These are phyloP conservation scores for Mycalesis mineus DNA, from an alignment of 2,888 invertebrate species.

Conservation along the genomic window DNA sequence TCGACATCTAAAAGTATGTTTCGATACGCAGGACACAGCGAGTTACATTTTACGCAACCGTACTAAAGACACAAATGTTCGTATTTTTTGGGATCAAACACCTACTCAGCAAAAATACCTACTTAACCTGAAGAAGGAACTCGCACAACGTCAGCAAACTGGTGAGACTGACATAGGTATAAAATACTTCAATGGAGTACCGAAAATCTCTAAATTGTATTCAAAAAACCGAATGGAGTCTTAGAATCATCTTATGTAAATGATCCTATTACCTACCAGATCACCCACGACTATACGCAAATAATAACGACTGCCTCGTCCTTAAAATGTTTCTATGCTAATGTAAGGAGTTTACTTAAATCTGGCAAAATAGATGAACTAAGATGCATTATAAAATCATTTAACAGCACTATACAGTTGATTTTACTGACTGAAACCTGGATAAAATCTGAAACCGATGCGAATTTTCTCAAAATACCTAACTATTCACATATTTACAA, in stretches of 20 bases:
- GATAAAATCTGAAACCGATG: constrained; percentile 26
- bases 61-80: too few relatives aligned
- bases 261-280: constrained; percentile 19
- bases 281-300: constrained; percentile 14
- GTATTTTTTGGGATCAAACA: too few relatives aligned
- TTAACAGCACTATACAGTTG: constrained; percentile 17
- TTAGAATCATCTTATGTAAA: constrained; percentile 14
- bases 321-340: constrained; percentile 12
- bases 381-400: not conserved
- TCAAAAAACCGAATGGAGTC: constrained; percentile 11
- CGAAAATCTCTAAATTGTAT: constrained; percentile 19
- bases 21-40: too few relatives aligned
- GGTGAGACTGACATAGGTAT: constrained; percentile 25
- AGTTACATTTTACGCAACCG: too few relatives aligned
- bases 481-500: constrained; percentile 31
- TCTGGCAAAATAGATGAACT: constrained; percentile 11
- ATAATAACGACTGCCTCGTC: constrained; percentile 17
- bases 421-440: constrained; percentile 30
- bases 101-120: too few relatives aligned
- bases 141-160: not conserved
- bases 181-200: constrained; percentile 28
- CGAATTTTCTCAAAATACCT: not conserved
- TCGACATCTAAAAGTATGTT: too few relatives aligned
- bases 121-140: too few relatives aligned
- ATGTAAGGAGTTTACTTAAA: constrained; percentile 12